Evolutionary conservation across 2,113 vertebrate genomes (phyloP).

Genomic region (Ramphastos sulfuratus): DNA sequence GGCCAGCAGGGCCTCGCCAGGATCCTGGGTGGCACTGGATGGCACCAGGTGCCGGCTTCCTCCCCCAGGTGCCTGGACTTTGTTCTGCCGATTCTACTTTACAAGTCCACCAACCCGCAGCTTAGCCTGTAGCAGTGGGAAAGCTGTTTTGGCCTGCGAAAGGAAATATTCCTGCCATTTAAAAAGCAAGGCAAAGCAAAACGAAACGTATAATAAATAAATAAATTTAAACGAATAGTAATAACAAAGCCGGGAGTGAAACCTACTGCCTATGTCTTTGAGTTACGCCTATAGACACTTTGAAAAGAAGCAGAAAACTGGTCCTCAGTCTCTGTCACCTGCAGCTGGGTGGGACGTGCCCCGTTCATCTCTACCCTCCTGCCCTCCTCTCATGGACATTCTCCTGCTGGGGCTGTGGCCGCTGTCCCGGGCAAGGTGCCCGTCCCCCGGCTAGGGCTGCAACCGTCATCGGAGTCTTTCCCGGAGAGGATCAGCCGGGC

Average conservation of each 20-base stretch:
- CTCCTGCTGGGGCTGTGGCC: neutral
- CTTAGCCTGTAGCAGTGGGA: neutral
- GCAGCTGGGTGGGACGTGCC: neutral
- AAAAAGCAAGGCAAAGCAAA: neutral
- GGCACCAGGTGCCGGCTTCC: neutral
- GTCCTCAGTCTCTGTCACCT: neutral
- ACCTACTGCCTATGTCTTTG: too few species aligned
- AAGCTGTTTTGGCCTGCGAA: neutral
- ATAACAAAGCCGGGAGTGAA: neutral
- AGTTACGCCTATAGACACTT: neutral
- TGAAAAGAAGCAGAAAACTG: neutral
- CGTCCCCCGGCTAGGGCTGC: neutral
- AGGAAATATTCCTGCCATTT: neutral
- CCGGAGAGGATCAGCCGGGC: neutral
- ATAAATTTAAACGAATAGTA: too few species aligned
- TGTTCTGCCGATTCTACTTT: neutral
- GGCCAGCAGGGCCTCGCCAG: neutral
- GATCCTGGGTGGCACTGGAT: neutral
- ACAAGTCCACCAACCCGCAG: neutral
- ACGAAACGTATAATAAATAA: neutral
- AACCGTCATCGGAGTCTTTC: rapidly evolving
- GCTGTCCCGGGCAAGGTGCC: neutral
- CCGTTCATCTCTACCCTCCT: neutral
- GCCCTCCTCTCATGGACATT: neutral
- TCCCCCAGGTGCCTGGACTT: neutral